These are phyloP conservation scores for Haemorhous mexicanus DNA, from an alignment of 2,113 vertebrate genomes.

Conservation along the genomic window DNA sequence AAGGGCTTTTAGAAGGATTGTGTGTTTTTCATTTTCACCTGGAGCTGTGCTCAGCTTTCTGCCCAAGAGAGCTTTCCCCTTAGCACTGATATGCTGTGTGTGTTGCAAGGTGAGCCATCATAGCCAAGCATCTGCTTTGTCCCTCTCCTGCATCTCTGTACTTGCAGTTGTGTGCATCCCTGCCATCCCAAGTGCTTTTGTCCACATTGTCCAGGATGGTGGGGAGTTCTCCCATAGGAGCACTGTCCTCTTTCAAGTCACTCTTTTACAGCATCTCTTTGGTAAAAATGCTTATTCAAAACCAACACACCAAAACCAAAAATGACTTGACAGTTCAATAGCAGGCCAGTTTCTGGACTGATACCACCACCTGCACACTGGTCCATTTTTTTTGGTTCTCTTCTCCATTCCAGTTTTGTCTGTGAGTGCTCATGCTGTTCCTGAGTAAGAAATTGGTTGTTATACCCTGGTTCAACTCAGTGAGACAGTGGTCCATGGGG, in stretches of 20 bases:
- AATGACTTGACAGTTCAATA: not conserved
- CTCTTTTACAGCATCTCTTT: not conserved
- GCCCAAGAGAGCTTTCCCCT: not conserved
- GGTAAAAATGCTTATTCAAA: not conserved
- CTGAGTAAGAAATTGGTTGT: not conserved
- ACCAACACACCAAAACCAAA: not conserved
- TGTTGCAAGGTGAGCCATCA: not conserved
- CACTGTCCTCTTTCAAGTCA: not conserved
- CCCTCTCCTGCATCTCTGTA: not conserved
- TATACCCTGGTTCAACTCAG: not conserved
- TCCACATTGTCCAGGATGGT: rapidly evolving
- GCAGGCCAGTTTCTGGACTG: not conserved
- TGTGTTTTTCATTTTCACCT: not conserved
- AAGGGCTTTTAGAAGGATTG: not conserved
- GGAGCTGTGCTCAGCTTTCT: not conserved
- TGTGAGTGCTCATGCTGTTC: not conserved
- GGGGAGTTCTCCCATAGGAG: not conserved
- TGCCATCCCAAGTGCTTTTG: not conserved
- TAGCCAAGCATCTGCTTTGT: not conserved
- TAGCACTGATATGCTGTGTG: not conserved
- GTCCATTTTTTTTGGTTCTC: not conserved
- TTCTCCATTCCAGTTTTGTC: not conserved
- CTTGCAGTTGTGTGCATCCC: not conserved
- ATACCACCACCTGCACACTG: not conserved
- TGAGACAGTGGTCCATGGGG: not conserved